Evolutionary conservation across 2,113 vertebrate species (phyloP).

Genomic region (Thamnophis sirtalis): DNA sequence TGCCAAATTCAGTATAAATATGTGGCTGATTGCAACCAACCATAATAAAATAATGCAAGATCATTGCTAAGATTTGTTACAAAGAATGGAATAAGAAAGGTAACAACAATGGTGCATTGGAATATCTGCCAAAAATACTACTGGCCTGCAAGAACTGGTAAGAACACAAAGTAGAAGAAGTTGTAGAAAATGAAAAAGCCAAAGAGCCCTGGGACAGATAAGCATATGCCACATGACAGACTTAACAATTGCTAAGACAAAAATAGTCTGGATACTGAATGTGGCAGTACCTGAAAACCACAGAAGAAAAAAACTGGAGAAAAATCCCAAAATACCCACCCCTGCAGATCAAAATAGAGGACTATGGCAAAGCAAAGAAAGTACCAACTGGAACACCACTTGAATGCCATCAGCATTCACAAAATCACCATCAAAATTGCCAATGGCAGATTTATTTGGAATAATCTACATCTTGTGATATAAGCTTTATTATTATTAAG

Average conservation of each 20-base stretch:
- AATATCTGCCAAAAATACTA: neutral
- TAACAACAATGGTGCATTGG: neutral
- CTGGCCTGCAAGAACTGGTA: neutral
- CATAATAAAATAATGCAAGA: neutral
- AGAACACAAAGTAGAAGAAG: neutral
- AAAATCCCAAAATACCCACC: neutral
- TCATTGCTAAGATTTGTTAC: neutral
- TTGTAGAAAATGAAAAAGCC: neutral
- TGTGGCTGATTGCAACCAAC: neutral
- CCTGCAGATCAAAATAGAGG: neutral
- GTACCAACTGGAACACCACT: neutral
- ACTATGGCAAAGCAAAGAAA: neutral
- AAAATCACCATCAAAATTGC: neutral
- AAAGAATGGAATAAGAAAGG: neutral
- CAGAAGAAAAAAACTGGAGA: neutral
- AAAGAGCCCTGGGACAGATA: neutral
- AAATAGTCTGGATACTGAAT: neutral
- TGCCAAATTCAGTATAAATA: neutral
- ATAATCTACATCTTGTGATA: neutral
- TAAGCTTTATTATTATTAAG: neutral
- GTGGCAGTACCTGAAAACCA: neutral
- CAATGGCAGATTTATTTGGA: neutral
- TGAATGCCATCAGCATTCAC: neutral
- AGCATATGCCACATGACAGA: neutral
- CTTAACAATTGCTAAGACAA: neutral